Conservation (phyloP, 92 coral and sea anemone species). For the Blastomussa wellsi region DNA sequence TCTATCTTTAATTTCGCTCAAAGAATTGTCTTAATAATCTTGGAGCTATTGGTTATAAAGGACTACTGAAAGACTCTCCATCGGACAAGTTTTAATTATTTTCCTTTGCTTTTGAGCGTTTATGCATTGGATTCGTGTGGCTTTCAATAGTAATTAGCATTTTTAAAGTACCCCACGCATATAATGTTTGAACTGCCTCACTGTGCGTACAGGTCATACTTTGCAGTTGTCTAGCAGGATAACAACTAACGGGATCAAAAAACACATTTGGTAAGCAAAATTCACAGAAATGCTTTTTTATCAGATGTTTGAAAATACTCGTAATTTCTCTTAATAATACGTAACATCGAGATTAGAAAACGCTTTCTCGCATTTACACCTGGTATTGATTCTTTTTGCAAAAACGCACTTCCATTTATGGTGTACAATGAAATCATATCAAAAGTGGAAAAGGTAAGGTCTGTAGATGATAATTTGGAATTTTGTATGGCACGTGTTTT, state of each 20-base stretch:
- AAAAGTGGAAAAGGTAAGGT: neutral
- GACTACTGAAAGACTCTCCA: neutral
- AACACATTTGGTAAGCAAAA: conserved; percentile 18
- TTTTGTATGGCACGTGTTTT: neutral
- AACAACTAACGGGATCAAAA: neutral
- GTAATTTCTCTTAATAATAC: neutral
- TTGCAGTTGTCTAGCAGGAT: neutral
- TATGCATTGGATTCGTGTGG: neutral
- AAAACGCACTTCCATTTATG: neutral
- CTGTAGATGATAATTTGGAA: neutral
- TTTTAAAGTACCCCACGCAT: neutral
- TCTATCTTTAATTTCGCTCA: neutral
- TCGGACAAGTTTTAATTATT: neutral
- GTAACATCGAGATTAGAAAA: neutral
- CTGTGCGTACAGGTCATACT: neutral
- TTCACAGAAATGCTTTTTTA: neutral
- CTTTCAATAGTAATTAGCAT: neutral
- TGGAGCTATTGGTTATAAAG: neutral
- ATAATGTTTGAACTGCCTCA: neutral
- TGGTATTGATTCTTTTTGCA: neutral
- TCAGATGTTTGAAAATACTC: neutral
- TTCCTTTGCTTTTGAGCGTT: neutral
- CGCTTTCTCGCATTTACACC: neutral
- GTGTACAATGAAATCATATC: neutral
- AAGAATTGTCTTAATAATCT: neutral